Conservation (phyloP, 2,888 invertebrate genomes). For the Hydroisotoma schaefferi region DNA sequence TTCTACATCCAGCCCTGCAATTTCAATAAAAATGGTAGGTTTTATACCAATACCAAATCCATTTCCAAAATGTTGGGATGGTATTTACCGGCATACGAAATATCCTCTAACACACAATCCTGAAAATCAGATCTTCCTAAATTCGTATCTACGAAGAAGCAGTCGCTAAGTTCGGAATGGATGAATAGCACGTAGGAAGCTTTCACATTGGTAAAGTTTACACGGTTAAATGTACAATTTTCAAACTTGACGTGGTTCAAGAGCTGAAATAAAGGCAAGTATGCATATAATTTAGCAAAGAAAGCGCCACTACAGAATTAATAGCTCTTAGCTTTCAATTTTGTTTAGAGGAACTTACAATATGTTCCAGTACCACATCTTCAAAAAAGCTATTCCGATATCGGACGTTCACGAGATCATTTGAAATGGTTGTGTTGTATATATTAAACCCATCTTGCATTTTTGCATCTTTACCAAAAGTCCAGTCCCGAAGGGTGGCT, state of each 20-base stretch:
- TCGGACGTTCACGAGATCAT: slow-evolving; percentile 42
- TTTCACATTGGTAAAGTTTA: slow-evolving; percentile 67
- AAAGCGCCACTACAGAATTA: background rate
- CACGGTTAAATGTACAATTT: slow-evolving; percentile 67
- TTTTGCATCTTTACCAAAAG: slow-evolving; percentile 46
- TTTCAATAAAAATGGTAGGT: slow-evolving; percentile 3
- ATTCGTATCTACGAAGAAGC: slow-evolving; percentile 46
- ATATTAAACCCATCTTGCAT: slow-evolving; percentile 24
- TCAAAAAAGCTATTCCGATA: slow-evolving; percentile 40
- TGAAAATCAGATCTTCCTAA: slow-evolving; percentile 44
- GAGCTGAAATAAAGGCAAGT: slow-evolving; percentile 27
- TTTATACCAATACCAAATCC: background rate
- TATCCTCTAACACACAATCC: slow-evolving; percentile 42
- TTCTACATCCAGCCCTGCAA: slow-evolving; percentile 41
- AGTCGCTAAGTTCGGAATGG: slow-evolving; percentile 45
- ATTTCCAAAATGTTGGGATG: background rate
- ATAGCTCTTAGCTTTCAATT: background rate
- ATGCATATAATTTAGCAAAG: background rate
- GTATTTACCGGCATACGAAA: slow-evolving; percentile 42
- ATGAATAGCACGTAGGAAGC: slow-evolving; percentile 52
- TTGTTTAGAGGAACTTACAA: background rate
- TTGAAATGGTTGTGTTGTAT: slow-evolving; percentile 37
- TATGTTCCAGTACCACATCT: slow-evolving; percentile 25
- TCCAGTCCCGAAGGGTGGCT: slow-evolving; percentile 46
- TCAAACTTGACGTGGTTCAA: slow-evolving; percentile 68